phyloP scores from a whole-genome alignment of 2,888 invertebrate species.

The Nomada lathburiana region DNA sequence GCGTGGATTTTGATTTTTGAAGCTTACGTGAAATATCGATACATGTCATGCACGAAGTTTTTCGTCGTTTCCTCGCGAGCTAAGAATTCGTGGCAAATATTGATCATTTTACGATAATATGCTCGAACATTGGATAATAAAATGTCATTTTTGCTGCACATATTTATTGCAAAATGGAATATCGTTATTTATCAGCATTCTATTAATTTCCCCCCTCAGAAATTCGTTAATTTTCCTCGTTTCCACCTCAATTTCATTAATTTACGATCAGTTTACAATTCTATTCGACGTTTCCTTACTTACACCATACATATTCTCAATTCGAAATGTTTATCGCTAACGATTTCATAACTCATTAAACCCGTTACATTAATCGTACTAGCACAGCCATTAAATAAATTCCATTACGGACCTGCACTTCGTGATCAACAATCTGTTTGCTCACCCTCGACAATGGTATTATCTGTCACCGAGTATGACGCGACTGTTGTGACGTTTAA shows the following conservation, averaged over 20 bases:
- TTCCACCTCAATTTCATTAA: too few relatives aligned
- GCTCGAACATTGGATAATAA: too few relatives aligned
- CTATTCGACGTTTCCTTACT: too few relatives aligned
- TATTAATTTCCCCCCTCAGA: too few relatives aligned
- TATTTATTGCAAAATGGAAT: too few relatives aligned
- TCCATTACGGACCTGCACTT: not conserved
- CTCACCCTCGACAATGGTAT: not conserved
- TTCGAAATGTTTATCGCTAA: too few relatives aligned
- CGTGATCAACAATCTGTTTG: not conserved
- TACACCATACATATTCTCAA: too few relatives aligned
- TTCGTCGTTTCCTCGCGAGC: not conserved
- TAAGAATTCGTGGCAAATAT: not conserved
- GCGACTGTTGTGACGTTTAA: not conserved
- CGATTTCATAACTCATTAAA: not conserved
- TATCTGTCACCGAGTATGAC: not conserved
- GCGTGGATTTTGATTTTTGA: slow-evolving; percentile 19
- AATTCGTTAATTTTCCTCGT: too few relatives aligned
- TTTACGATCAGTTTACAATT: too few relatives aligned
- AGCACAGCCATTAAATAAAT: not conserved
- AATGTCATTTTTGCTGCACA: too few relatives aligned
- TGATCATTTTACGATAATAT: not conserved
- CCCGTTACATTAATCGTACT: not conserved
- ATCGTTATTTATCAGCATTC: too few relatives aligned
- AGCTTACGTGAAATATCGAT: slow-evolving; percentile 11
- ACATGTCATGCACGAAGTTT: not conserved